These are phyloP conservation scores for Solenopsis fugax DNA, from an alignment of 1,140 invertebrate species.

Conservation along the genomic window DNA sequence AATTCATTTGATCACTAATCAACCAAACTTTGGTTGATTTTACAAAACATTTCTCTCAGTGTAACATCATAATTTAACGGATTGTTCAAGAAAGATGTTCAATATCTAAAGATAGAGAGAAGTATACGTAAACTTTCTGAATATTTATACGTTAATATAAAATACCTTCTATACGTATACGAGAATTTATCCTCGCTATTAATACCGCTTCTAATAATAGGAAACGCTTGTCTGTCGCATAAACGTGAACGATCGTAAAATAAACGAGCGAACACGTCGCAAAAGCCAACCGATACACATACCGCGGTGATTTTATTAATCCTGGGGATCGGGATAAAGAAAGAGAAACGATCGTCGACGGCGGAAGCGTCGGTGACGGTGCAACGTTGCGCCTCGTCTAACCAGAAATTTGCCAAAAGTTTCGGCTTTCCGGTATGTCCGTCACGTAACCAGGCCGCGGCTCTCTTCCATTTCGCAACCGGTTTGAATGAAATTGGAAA, in stretches of 20 bases:
- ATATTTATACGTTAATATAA: neutral
- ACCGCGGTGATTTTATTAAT: conserved; percentile 63
- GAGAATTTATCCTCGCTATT: neutral
- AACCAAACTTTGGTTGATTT: too few relatives aligned
- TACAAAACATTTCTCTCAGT: too few relatives aligned
- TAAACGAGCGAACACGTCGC: neutral
- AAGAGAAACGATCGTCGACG: conserved; percentile 59
- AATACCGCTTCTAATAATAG: neutral
- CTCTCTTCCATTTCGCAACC: conserved; percentile 77
- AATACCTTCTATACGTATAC: neutral
- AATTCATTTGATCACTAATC: too few relatives aligned
- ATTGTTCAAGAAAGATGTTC: neutral
- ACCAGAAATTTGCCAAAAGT: conserved; percentile 78
- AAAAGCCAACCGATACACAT: neutral
- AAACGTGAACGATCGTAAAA: neutral
- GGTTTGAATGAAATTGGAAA: conserved; percentile 85
- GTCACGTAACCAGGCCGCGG: conserved; percentile 82
- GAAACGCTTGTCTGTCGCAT: neutral
- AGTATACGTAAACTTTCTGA: neutral
- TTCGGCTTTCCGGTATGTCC: conserved; percentile 80
- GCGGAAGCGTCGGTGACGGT: conserved; percentile 31
- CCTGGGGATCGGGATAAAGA: neutral
- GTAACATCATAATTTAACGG: neutral
- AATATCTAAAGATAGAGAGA: neutral
- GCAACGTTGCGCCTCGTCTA: conserved; percentile 58